Evolutionary conservation across 2,113 vertebrate genomes (phyloP).

Genomic region (Pygoscelis adeliae): DNA sequence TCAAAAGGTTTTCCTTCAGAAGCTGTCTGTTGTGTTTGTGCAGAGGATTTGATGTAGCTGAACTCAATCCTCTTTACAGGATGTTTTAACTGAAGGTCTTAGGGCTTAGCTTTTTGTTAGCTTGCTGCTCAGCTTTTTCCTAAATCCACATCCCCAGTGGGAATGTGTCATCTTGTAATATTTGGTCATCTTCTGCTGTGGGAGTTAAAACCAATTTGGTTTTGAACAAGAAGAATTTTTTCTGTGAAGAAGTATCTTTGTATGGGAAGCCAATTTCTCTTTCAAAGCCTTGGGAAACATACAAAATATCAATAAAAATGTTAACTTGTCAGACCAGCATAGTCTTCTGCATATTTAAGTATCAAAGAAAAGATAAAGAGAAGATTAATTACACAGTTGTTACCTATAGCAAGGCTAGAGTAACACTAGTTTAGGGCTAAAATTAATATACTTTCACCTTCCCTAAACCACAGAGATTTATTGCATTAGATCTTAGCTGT

Average conservation of each 20-base stretch:
- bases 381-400: not conserved
- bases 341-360: not conserved
- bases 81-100: conserved; percentile 2
- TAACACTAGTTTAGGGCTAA: not conserved
- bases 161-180: not conserved
- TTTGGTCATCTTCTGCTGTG: not conserved
- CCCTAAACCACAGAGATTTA: not conserved
- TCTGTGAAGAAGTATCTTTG: not conserved
- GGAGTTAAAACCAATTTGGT: not conserved
- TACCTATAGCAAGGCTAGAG: not conserved
- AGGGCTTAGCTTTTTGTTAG: conserved; percentile 6
- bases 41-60: conserved; percentile 11
- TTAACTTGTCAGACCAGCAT: not conserved
- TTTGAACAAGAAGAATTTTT: not conserved
- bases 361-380: not conserved
- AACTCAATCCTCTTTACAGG: not conserved
- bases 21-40: not conserved
- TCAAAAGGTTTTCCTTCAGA: not conserved
- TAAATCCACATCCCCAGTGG: not conserved
- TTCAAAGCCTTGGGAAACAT: not conserved
- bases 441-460: not conserved
- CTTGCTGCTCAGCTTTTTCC: not conserved
- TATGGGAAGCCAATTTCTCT: not conserved
- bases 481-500: not conserved
- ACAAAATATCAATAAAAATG: not conserved